Evolutionary conservation across 2,113 vertebrate species (phyloP).

Genomic region (Phoenicopterus ruber): DNA sequence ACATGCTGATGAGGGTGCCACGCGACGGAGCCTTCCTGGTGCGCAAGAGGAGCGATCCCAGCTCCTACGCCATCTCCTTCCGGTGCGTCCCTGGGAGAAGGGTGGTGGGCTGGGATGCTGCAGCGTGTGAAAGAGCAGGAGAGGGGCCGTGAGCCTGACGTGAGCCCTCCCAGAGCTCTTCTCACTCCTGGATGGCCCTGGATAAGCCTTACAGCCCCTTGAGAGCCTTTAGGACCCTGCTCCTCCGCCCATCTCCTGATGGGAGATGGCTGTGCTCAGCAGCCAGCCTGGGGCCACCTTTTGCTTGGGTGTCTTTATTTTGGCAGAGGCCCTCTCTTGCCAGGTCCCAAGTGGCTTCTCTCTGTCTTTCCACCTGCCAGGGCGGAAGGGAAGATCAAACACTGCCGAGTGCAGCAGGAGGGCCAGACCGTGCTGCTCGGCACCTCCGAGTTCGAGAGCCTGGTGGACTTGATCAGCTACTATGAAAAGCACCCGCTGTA

Average conservation of each 20-base stretch:
- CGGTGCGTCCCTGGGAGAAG: slow-evolving; percentile 69
- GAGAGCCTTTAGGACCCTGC: background rate
- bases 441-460: slow-evolving; percentile 95
- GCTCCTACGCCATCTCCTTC: slow-evolving; percentile 97
- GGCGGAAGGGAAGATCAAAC: slow-evolving; percentile 98
- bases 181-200: background rate
- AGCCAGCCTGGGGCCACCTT: background rate
- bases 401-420: slow-evolving; percentile 96
- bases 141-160: accelerated
- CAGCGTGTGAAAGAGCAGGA: background rate
- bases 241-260: background rate
- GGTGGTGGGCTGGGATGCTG: background rate
- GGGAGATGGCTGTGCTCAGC: background rate
- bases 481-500: slow-evolving; percentile 95
- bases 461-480: slow-evolving; percentile 96
- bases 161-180: background rate
- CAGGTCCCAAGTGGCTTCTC: background rate
- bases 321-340: background rate
- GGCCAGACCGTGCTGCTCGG: slow-evolving; percentile 92
- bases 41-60: slow-evolving; percentile 90
- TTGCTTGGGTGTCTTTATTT: background rate
- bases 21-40: slow-evolving; percentile 96
- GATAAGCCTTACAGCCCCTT: background rate
- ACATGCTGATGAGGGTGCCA: slow-evolving; percentile 97
- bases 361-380: slow-evolving; percentile 60